These are phyloP conservation scores for Epinotia bilunana DNA, from an alignment of 2,888 invertebrate species.

Conservation along the genomic window DNA sequence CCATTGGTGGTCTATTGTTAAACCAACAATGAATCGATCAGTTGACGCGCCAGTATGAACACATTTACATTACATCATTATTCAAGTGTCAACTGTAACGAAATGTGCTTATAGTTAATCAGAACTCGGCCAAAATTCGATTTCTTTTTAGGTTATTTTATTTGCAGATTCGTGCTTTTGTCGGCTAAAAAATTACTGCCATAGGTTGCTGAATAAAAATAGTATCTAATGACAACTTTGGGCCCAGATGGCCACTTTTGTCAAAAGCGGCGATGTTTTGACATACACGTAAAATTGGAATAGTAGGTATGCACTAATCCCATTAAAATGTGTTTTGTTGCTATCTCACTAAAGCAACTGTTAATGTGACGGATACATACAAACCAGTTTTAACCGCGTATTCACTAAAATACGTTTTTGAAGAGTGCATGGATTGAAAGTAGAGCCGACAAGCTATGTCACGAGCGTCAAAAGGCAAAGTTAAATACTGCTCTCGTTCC, in stretches of 20 bases:
- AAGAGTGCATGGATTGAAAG: too few relatives aligned
- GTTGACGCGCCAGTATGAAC: slow-evolving; percentile 23
- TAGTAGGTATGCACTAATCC: too few relatives aligned
- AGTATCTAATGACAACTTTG: too few relatives aligned
- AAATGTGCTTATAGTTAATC: slow-evolving; percentile 20
- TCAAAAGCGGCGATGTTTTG: too few relatives aligned
- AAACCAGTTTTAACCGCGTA: too few relatives aligned
- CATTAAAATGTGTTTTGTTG: too few relatives aligned
- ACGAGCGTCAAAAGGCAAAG: background rate
- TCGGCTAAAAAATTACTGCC: background rate
- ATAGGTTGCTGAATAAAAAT: too few relatives aligned
- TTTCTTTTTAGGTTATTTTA: background rate
- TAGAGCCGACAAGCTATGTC: background rate
- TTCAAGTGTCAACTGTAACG: slow-evolving; percentile 24
- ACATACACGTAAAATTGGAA: too few relatives aligned
- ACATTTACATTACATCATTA: slow-evolving; percentile 17
- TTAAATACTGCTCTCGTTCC: background rate
- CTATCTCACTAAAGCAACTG: too few relatives aligned
- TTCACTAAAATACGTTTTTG: too few relatives aligned
- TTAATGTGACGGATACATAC: too few relatives aligned
- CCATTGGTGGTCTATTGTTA: slow-evolving; percentile 20
- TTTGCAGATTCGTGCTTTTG: background rate
- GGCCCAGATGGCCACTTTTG: too few relatives aligned
- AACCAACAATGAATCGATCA: slow-evolving; percentile 15
- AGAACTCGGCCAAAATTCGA: background rate